A percentile compares a stretch with the other conserved stretches of the same genome.
Conservation (phyloP, 2,797 vertebrate genomes). For the Bovichtus diacanthus region DNA sequence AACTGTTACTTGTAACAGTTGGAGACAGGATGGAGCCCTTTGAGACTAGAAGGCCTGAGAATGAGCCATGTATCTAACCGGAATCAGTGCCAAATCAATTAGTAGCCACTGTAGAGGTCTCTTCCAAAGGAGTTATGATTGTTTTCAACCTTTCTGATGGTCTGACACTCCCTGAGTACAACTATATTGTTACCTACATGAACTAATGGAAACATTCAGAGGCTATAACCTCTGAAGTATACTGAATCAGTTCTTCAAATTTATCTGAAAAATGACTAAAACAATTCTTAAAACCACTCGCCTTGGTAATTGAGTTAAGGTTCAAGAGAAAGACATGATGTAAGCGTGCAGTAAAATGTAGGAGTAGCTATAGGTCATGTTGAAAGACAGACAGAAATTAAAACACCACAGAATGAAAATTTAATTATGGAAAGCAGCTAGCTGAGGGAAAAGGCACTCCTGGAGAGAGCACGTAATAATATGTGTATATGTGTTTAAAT, state of each 20-base stretch:
- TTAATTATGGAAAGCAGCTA: constrained; percentile 23
- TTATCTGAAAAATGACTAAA: neutral
- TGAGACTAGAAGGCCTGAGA: neutral
- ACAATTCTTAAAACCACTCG: neutral
- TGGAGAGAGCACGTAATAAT: constrained; percentile 9
- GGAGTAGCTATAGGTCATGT: constrained; percentile 18
- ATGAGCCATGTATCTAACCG: neutral
- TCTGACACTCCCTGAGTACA: too few relatives aligned
- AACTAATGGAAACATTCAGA: too few relatives aligned
- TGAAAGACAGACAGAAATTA: constrained; percentile 24
- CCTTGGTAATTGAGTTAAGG: neutral
- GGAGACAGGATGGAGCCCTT: neutral
- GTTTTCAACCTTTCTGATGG: too few relatives aligned
- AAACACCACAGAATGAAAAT: constrained; percentile 25
- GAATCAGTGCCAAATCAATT: neutral
- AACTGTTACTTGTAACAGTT: neutral
- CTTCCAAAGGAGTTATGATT: too few relatives aligned
- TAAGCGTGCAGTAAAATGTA: neutral
- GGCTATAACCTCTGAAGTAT: neutral
- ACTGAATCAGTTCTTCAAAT: neutral
- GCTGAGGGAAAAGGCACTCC: constrained; percentile 18
- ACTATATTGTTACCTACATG: too few relatives aligned
- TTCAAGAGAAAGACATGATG: neutral
- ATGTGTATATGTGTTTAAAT: constrained; percentile 8
- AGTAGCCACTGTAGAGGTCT: neutral